These are phyloP conservation scores for Vollenhovia emeryi DNA, from an alignment of 1,140 invertebrate species.

Conservation along the genomic window DNA sequence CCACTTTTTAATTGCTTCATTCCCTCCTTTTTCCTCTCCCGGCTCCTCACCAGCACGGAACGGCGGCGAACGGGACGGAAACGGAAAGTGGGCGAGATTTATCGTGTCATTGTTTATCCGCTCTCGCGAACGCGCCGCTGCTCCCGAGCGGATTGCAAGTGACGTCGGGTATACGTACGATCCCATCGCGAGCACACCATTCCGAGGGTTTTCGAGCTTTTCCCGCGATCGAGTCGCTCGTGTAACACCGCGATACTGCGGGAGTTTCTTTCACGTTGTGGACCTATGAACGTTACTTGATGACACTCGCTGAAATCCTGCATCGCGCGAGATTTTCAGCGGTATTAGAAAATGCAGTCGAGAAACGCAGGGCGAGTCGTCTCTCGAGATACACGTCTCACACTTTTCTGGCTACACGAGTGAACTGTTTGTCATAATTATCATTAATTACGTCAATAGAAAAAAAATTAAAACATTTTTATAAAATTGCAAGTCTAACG, in stretches of 20 bases:
- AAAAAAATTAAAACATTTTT: too few species aligned
- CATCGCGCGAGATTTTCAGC: not conserved
- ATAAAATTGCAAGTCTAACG: too few species aligned
- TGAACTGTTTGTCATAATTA: too few species aligned
- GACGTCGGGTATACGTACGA: conserved; percentile 59
- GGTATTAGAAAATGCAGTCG: not conserved
- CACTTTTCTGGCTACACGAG: too few species aligned
- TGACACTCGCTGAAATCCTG: not conserved
- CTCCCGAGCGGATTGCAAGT: conserved; percentile 58
- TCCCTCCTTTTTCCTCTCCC: conserved; percentile 25
- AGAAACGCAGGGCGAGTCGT: not conserved
- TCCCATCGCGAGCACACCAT: conserved; percentile 45
- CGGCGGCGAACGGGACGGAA: conserved; percentile 13
- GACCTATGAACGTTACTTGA: not conserved
- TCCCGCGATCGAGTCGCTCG: conserved; percentile 20
- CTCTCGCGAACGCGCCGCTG: conserved; percentile 26
- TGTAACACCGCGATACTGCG: conserved; percentile 12
- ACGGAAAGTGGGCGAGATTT: conserved; percentile 64
- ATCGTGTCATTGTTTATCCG: conserved; percentile 71
- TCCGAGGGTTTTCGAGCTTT: conserved; percentile 45
- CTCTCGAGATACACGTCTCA: not conserved
- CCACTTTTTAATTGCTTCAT: conserved; percentile 83
- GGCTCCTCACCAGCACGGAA: conserved; percentile 18
- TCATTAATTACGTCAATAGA: too few species aligned
- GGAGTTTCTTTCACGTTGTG: not conserved